These are phyloP conservation scores for Neelides sp. DNA, from an alignment of 1,140 invertebrate genomes.

Conservation along the genomic window DNA sequence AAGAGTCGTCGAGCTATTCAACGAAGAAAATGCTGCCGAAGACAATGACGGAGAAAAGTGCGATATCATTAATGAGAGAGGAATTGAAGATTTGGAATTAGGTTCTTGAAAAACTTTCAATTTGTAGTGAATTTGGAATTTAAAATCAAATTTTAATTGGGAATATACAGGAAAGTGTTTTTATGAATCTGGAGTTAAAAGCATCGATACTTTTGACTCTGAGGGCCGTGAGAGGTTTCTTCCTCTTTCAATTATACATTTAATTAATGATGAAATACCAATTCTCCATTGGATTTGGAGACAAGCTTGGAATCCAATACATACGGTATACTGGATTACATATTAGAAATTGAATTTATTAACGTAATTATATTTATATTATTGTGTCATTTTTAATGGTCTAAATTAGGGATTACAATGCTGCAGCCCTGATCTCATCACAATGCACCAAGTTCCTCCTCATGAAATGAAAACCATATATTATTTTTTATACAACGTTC, in stretches of 20 bases:
- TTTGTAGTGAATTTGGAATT: too few relatives aligned
- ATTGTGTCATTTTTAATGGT: not conserved
- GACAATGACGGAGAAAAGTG: conserved; percentile 2
- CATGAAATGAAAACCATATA: conserved; percentile 18
- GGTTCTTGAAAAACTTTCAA: conserved; percentile 10
- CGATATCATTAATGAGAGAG: conserved; percentile 6
- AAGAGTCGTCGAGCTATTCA: conserved; percentile 1
- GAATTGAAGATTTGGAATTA: conserved; percentile 30
- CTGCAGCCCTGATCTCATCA: conserved; percentile 21
- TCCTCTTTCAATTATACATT: conserved; percentile 14
- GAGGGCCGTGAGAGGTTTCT: conserved; percentile 21
- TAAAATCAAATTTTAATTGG: not conserved
- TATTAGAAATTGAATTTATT: not conserved
- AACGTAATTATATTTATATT: not conserved
- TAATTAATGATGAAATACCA: conserved; percentile 14
- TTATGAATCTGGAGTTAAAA: conserved; percentile 9
- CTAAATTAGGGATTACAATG: conserved; percentile 17
- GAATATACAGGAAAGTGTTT: conserved; percentile 23
- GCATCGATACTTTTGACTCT: conserved; percentile 13
- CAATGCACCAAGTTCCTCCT: conserved; percentile 22
- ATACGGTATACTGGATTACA: conserved; percentile 8
- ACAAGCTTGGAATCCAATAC: conserved; percentile 25
- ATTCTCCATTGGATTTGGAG: conserved; percentile 27
- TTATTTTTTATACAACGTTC: conserved; percentile 13
- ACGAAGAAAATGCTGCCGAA: not conserved